Evolutionary conservation across 2,888 invertebrate species (phyloP).

Genomic region (Diachrysia chrysitis): DNA sequence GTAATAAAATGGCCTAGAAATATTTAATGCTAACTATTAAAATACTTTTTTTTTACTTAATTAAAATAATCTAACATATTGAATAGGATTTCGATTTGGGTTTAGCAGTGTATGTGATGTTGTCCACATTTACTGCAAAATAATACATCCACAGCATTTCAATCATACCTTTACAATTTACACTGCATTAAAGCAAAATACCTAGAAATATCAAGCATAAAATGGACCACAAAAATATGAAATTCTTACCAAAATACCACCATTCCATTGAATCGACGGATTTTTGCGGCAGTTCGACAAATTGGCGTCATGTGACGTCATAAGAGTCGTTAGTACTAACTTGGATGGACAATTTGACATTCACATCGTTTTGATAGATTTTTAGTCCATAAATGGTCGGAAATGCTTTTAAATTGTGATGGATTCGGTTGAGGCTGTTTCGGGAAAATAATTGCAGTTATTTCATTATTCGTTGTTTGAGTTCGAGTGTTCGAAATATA

Average conservation of each 20-base stretch:
- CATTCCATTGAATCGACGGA: background rate
- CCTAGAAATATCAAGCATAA: background rate
- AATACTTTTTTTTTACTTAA: too few relatives aligned
- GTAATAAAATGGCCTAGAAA: too few relatives aligned
- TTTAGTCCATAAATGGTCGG: slow-evolving; percentile 13
- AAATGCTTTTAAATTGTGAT: slow-evolving; percentile 17
- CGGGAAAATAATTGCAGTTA: background rate
- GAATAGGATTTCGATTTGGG: too few relatives aligned
- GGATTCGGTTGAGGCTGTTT: slow-evolving; percentile 3
- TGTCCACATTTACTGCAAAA: too few relatives aligned
- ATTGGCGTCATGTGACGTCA: slow-evolving; percentile 14
- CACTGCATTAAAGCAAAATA: background rate
- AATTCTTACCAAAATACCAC: background rate
- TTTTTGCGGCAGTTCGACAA: slow-evolving; percentile 11
- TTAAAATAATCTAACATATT: too few relatives aligned
- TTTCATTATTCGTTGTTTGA: background rate
- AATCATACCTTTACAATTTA: background rate
- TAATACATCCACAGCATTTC: too few relatives aligned
- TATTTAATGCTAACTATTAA: too few relatives aligned
- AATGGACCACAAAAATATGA: background rate
- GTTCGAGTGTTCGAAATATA: background rate
- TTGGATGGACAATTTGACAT: slow-evolving; percentile 12
- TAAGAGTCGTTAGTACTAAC: slow-evolving; percentile 8
- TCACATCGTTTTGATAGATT: slow-evolving; percentile 13
- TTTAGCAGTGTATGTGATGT: too few relatives aligned